Percentiles rank a stretch among this genome's conserved stretches.
Conservation (phyloP, 2,797 vertebrate genomes). For the Urocyon cinereoargenteus region DNA sequence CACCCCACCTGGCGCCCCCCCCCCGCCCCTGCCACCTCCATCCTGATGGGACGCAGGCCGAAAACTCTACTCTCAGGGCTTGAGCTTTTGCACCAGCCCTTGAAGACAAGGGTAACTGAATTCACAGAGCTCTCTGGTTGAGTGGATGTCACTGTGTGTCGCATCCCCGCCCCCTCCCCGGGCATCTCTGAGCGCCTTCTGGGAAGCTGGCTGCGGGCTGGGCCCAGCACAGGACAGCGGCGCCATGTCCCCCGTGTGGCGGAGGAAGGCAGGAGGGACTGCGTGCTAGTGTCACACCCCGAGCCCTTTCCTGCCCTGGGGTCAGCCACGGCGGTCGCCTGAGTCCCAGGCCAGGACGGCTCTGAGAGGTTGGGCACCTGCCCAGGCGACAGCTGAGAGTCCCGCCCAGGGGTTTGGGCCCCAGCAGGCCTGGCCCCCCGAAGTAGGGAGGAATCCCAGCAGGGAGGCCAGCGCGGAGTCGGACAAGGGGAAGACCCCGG, state of each 20-base stretch:
- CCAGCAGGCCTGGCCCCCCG: too few relatives aligned
- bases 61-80: neutral
- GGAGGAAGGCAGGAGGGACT: neutral
- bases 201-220: neutral
- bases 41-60: too few relatives aligned
- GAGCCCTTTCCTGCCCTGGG: too few relatives aligned
- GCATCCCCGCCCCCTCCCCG: too few relatives aligned
- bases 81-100: too few relatives aligned
- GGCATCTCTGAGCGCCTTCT: neutral
- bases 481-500: too few relatives aligned
- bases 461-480: too few relatives aligned
- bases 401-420: neutral
- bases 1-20: too few relatives aligned
- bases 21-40: too few relatives aligned
- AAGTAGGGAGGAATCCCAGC: too few relatives aligned
- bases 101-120: neutral
- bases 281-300: rapidly evolving
- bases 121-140: neutral
- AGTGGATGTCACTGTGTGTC: too few relatives aligned
- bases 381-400: neutral
- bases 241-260: rapidly evolving
- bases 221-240: neutral
- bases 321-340: too few relatives aligned
- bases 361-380: neutral
- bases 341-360: neutral